Evolutionary conservation across 2,797 vertebrate species (phyloP).

Genomic region (Atherinosoma microstoma): DNA sequence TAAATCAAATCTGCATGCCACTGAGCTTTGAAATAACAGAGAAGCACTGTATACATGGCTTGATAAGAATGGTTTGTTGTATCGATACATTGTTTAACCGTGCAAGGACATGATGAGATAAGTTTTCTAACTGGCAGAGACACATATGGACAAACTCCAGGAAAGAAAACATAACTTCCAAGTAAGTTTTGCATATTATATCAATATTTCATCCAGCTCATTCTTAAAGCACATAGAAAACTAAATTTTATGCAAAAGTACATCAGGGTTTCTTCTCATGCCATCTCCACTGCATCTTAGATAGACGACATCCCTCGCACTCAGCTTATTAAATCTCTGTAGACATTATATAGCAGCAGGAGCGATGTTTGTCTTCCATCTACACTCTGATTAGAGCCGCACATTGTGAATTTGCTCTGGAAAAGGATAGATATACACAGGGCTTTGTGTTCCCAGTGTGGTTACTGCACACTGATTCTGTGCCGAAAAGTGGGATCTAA

Average conservation of each 20-base stretch:
- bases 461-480: no score
- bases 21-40: not conserved
- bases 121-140: not conserved
- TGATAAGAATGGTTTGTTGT: not conserved
- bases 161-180: not conserved
- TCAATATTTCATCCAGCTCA: not conserved
- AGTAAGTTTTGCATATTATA: not conserved
- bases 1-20: not conserved
- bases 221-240: not conserved
- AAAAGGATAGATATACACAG: no score
- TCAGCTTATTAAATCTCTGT: constrained; percentile 49
- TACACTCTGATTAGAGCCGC: constrained; percentile 33
- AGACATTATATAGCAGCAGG: constrained; percentile 37
- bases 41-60: not conserved
- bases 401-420: constrained; percentile 1
- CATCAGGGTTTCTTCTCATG: constrained; percentile 18
- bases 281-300: constrained; percentile 10
- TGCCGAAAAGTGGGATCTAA: no score
- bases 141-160: not conserved
- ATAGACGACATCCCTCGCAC: constrained; percentile 28
- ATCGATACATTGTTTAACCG: not conserved
- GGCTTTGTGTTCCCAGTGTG: no score
- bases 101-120: not conserved
- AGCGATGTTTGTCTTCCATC: constrained; percentile 46
- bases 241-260: not conserved